Evolutionary conservation across 2,888 invertebrate genomes (phyloP).

Genomic region (Smittia aterrima): DNA sequence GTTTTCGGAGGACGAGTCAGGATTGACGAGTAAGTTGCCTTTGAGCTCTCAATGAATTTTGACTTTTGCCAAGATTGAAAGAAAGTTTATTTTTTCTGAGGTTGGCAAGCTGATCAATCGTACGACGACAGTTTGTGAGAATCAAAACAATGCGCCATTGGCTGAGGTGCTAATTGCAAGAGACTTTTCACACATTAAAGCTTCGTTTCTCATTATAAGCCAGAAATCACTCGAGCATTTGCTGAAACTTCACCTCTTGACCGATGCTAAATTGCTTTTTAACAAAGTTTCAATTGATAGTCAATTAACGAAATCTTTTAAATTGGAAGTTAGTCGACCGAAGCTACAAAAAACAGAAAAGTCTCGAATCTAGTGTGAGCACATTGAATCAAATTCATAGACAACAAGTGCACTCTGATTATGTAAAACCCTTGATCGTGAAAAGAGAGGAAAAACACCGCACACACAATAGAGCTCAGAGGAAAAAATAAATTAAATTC

Average conservation of each 20-base stretch:
- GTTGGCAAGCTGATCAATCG: neutral
- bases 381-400: neutral
- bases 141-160: neutral
- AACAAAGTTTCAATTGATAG: neutral
- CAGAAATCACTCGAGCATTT: too few species aligned
- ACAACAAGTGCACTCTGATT: neutral
- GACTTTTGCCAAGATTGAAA: conserved; percentile 9
- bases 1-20: conserved; percentile 79
- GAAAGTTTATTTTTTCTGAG: neutral
- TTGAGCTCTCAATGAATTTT: neutral
- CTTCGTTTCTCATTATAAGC: too few species aligned
- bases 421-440: conserved; percentile 22
- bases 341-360: neutral
- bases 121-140: neutral
- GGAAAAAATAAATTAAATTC: neutral
- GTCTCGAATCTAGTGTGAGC: neutral
- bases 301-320: neutral
- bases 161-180: neutral
- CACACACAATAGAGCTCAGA: neutral
- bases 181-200: neutral
- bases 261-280: neutral
- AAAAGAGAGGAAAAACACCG: neutral
- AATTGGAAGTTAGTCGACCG: neutral
- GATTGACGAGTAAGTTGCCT: conserved; percentile 75
- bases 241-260: too few species aligned